Evolutionary conservation across 2,888 invertebrate species (phyloP), one percentile per base, ranked within the genome.

Genomic region (Tinea pellionella): DNA sequence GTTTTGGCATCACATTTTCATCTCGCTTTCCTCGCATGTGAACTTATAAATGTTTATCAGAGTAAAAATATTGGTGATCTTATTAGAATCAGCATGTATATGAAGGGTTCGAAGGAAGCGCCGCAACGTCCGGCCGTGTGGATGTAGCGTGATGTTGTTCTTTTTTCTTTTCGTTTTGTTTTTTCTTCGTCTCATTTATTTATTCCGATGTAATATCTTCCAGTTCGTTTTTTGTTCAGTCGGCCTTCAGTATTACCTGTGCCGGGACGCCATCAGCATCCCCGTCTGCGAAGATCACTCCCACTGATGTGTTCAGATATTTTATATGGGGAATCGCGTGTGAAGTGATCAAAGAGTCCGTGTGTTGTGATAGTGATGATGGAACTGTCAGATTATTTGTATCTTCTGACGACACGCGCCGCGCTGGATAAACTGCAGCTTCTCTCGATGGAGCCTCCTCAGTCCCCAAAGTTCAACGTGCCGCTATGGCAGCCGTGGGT

Each of bases 111-210:
- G 84, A 81, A 85, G 86, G 86, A 86, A 87, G 86, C 85, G 85
- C 83, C 83, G 76, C 84, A 80, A 87, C 86, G 87, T 87, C 87
- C 87, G 87, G 87, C 85, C 85, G 81, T 83, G 81, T 85, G 86
- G 82, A 84, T 85, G 80, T 83, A 78, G 83, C 84, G 78, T 81
- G 82, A 78, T 85, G 79, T 76, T 75, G 80, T 82, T 86, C 83
- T 63, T 86, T 83, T 75, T 77, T 79, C 55, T 47, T 83, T 82
- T 82, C 68, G 80, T 77, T 78, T 72, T 80, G 76, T 80, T 85
- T 87, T 87, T 87, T 85, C 86, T 88, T 87, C 85, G 84, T 86
- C 87, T 87, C 87, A 87, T 88, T 88, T 88, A 87, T 88, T 87
- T 88, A 87, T 88, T 88, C 88, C 88, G 83, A 86, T 87, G 88